These are phyloP conservation scores for Dasypolia templi DNA, from an alignment of 2,888 invertebrate genomes.

Conservation along the genomic window DNA sequence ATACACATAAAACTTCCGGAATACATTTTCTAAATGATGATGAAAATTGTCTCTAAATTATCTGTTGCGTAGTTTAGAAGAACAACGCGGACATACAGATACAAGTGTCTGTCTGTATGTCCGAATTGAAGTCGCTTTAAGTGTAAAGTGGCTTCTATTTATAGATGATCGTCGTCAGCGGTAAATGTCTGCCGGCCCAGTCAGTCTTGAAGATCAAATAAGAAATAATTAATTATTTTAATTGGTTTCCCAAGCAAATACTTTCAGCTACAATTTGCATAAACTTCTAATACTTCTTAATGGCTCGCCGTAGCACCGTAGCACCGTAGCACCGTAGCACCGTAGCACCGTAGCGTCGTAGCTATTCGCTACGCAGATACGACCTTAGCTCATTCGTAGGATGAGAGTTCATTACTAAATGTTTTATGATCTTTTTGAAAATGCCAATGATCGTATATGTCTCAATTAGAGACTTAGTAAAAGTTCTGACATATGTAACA, in stretches of 20 bases:
- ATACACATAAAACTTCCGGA: not conserved
- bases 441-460: not conserved
- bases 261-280: constrained; percentile 54
- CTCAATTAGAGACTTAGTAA: not conserved
- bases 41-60: too few species aligned
- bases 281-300: constrained; percentile 51
- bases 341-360: constrained; percentile 46
- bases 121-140: too few species aligned
- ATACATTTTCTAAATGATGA: too few species aligned
- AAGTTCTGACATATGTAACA: not conserved
- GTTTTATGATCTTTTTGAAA: constrained; percentile 18
- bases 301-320: constrained; percentile 38
- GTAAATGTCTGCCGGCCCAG: not conserved
- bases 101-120: too few species aligned
- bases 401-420: constrained; percentile 33
- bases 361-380: constrained; percentile 51
- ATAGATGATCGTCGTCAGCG: not conserved
- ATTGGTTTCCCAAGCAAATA: constrained; percentile 43
- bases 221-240: constrained; percentile 44
- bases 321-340: constrained; percentile 28
- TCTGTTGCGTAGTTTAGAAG: not conserved
- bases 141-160: not conserved
- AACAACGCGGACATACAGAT: not conserved
- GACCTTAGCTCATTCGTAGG: constrained; percentile 19
- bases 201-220: constrained; percentile 34